These are phyloP conservation scores for Apis laboriosa DNA, from an alignment of 1,140 invertebrate genomes.

Conservation along the genomic window DNA sequence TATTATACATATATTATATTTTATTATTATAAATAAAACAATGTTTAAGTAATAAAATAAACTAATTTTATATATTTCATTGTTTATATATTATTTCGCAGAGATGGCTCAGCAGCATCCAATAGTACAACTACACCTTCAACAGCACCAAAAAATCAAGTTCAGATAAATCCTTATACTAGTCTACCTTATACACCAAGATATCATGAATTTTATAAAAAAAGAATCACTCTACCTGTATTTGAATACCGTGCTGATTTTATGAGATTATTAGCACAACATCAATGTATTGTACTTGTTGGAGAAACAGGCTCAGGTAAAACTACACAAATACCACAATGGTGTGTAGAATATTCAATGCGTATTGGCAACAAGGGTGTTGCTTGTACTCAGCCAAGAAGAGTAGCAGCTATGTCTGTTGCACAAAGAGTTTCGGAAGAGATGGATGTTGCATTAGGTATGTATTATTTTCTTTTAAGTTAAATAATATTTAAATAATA, in stretches of 20 bases:
- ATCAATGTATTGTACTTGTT: conserved; percentile 96
- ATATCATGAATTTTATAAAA: conserved; percentile 92
- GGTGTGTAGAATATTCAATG: conserved; percentile 95
- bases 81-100: conserved; percentile 41
- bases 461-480: neutral
- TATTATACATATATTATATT: neutral
- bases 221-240: conserved; percentile 95
- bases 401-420: conserved; percentile 99
- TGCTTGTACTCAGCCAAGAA: conserved; percentile 97
- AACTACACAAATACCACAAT: conserved; percentile 97
- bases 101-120: conserved; percentile 73
- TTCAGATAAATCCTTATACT: conserved; percentile 87
- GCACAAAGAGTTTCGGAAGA: conserved; percentile 99
- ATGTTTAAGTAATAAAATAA: neutral
- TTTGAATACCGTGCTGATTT: conserved; percentile 99
- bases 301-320: conserved; percentile 99
- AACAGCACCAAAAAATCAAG: conserved; percentile 79
- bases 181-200: conserved; percentile 89
- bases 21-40: neutral
- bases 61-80: neutral
- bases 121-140: conserved; percentile 70
- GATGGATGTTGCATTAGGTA: conserved; percentile 96
- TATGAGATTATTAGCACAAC: conserved; percentile 93
- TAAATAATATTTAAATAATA: neutral
- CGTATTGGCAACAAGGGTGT: conserved; percentile 90